phyloP scores from a whole-genome alignment of 2,113 vertebrate species.

The Ptyas mucosa region DNA sequence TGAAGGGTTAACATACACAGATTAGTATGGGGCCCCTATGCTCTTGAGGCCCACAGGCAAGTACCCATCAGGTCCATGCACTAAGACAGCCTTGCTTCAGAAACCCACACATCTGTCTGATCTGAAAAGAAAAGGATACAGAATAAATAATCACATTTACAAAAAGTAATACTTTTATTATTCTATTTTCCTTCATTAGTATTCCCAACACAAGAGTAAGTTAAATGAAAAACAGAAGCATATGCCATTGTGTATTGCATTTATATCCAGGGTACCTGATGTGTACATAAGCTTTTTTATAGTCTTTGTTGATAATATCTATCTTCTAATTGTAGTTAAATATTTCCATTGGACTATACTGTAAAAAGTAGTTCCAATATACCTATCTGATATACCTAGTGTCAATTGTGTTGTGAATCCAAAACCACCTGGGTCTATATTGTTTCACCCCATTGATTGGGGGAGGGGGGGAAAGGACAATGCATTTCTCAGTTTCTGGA shows the following conservation, averaged over 20 bases:
- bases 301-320: not conserved
- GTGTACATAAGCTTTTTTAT: not conserved
- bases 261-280: not conserved
- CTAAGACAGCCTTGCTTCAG: not conserved
- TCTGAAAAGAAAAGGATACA: not conserved
- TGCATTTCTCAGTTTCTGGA: not conserved
- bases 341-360: not conserved
- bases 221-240: not conserved
- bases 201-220: not conserved
- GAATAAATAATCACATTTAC: not conserved
- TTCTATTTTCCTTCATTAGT: not conserved
- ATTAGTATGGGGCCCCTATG: no score
- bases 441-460: not conserved
- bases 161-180: not conserved
- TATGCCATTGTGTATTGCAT: not conserved
- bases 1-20: no score
- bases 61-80: no score
- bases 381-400: not conserved
- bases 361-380: not conserved
- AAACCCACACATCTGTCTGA: not conserved
- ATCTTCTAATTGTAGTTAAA: not conserved
- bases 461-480: not conserved
- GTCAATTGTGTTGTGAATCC: not conserved
- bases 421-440: not conserved
- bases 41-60: no score